Percentiles rank a stretch among this genome's conserved stretches.
phyloP scores from a whole-genome alignment of 2,113 vertebrate genomes.

The Hippoglossus stenolepis region DNA sequence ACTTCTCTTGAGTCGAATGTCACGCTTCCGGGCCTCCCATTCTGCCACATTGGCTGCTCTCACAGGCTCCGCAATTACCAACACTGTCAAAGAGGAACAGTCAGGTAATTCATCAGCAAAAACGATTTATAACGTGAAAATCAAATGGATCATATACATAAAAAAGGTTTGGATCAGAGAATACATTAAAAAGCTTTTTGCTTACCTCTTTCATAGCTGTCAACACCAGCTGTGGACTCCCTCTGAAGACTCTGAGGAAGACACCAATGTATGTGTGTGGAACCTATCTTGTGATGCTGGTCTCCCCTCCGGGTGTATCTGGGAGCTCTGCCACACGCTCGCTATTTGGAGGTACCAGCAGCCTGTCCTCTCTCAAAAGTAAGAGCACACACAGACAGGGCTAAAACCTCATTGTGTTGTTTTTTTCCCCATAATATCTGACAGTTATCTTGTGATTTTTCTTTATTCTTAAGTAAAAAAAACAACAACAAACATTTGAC shows the following conservation, averaged over 20 bases:
- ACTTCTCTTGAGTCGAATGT: conserved; percentile 96
- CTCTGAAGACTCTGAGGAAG: conserved; percentile 93
- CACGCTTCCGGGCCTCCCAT: conserved; percentile 94
- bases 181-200: not conserved
- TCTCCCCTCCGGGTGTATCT: conserved; percentile 94
- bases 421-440: not conserved
- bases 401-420: not conserved
- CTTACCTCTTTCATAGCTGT: conserved; percentile 78
- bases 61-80: conserved; percentile 96
- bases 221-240: conserved; percentile 97
- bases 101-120: conserved; percentile 84
- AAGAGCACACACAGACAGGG: conserved; percentile 61
- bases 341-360: conserved; percentile 94
- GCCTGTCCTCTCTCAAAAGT: conserved; percentile 97
- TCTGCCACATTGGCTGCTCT: conserved; percentile 96
- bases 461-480: not conserved
- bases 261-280: conserved; percentile 97
- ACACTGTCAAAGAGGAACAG: conserved; percentile 97
- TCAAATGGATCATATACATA: not conserved
- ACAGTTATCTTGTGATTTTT: not conserved
- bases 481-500: not conserved
- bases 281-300: conserved; percentile 95
- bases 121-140: not conserved
- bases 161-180: not conserved
- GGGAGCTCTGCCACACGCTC: conserved; percentile 98